Evolutionary conservation across 1,140 invertebrate species (phyloP).

Genomic region (Leptestheria dahalacensis): DNA sequence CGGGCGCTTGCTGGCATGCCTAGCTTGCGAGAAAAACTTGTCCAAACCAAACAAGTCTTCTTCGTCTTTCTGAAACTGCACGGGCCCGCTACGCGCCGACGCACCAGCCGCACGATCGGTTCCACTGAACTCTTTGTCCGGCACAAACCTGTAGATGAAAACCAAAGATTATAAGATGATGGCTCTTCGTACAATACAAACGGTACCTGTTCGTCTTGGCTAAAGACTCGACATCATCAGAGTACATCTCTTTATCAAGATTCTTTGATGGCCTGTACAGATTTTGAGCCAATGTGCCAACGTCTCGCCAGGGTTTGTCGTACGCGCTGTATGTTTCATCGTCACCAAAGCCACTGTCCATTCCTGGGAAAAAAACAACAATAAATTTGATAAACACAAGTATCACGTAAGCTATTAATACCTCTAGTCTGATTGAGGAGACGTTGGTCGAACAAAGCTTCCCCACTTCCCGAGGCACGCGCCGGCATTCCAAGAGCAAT

Average conservation of each 20-base stretch:
- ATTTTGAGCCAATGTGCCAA: constrained; percentile 63
- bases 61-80: constrained; percentile 86
- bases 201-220: constrained; percentile 68
- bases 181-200: constrained; percentile 3
- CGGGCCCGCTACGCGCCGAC: constrained; percentile 64
- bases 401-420: too few relatives aligned
- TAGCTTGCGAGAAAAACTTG: constrained; percentile 94
- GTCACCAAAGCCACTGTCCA: constrained; percentile 92
- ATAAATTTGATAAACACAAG: too few relatives aligned
- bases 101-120: constrained; percentile 46
- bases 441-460: constrained; percentile 87
- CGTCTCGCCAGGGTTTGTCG: constrained; percentile 82
- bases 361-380: constrained; percentile 23
- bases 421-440: constrained; percentile 91
- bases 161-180: constrained; percentile 5
- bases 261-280: constrained; percentile 85
- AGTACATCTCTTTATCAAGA: constrained; percentile 79
- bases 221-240: constrained; percentile 64
- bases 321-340: constrained; percentile 98
- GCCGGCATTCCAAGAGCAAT: constrained; percentile 93
- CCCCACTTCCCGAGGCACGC: constrained; percentile 51
- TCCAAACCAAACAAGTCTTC: constrained; percentile 95
- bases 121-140: constrained; percentile 90
- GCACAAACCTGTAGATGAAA: constrained; percentile 65
- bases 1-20: constrained; percentile 47